Evolutionary conservation across 2,888 invertebrate species (phyloP).

Genomic region (Pristionchus maxplancki): DNA sequence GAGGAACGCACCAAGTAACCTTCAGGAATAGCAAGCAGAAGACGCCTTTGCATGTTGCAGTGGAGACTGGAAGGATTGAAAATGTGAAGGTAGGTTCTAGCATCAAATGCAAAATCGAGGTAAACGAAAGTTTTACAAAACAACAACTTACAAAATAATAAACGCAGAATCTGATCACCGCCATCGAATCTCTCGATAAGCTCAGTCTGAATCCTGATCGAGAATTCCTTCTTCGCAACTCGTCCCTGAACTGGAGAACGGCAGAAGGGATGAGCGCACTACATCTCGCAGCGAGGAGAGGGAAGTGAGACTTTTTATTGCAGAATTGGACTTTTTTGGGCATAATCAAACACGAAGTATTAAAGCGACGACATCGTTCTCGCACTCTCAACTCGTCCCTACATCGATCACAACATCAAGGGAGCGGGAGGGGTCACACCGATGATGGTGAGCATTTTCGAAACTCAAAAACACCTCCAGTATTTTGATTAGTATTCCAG

Average conservation of each 20-base stretch:
- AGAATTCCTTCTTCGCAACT: neutral
- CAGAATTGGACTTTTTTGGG: too few species aligned
- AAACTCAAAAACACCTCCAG: neutral
- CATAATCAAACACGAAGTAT: too few species aligned
- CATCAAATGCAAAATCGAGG: too few species aligned
- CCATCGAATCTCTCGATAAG: constrained; percentile 52
- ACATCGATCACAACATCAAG: constrained; percentile 25
- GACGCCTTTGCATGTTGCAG: constrained; percentile 68
- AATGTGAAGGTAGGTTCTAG: constrained; percentile 57
- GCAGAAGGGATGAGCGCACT: constrained; percentile 78
- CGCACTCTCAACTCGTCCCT: constrained; percentile 30
- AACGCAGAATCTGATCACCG: constrained; percentile 55
- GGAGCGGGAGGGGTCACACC: constrained; percentile 52
- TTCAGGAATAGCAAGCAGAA: constrained; percentile 58
- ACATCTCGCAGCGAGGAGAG: constrained; percentile 78
- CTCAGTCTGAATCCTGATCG: neutral
- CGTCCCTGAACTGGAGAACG: constrained; percentile 62
- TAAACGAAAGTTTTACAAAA: neutral
- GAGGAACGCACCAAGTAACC: neutral
- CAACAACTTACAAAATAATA: neutral
- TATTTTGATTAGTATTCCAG: too few species aligned
- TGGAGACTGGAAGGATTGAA: constrained; percentile 63
- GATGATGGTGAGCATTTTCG: constrained; percentile 49
- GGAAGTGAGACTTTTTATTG: constrained; percentile 59
- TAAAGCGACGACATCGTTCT: neutral